phyloP scores from a whole-genome alignment of 2,797 vertebrate species.

The Sebastes hubbsi region DNA sequence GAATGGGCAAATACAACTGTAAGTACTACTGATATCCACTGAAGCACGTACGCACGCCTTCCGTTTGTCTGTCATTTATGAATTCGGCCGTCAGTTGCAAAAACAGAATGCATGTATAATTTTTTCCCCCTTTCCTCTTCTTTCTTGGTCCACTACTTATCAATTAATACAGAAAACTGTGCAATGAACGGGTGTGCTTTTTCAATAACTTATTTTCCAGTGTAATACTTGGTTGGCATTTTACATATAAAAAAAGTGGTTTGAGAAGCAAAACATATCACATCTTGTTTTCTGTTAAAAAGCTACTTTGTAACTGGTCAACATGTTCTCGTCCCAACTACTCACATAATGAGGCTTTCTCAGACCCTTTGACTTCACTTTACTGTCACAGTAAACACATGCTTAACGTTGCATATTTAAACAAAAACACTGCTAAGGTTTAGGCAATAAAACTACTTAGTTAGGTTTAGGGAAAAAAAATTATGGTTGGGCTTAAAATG shows the following conservation, averaged over 20 bases:
- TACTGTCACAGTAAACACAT: neutral
- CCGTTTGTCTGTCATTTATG: neutral
- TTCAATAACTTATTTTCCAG: neutral
- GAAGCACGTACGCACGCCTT: neutral
- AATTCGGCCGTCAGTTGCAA: neutral
- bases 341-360: neutral
- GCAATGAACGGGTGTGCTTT: neutral
- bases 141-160: neutral
- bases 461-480: no score
- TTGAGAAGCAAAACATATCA: neutral
- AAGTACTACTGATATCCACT: constrained; percentile 12
- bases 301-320: neutral
- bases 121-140: neutral
- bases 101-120: fast-evolving
- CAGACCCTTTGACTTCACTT: neutral
- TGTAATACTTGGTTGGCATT: neutral
- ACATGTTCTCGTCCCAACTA: neutral
- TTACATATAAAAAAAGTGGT: neutral
- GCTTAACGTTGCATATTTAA: neutral
- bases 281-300: neutral
- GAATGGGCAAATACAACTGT: constrained; percentile 58
- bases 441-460: neutral
- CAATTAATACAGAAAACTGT: neutral
- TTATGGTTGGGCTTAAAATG: no score
- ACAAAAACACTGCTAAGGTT: neutral